phyloP scores from a whole-genome alignment of 2,888 invertebrate genomes.

The Apamea sordens region DNA sequence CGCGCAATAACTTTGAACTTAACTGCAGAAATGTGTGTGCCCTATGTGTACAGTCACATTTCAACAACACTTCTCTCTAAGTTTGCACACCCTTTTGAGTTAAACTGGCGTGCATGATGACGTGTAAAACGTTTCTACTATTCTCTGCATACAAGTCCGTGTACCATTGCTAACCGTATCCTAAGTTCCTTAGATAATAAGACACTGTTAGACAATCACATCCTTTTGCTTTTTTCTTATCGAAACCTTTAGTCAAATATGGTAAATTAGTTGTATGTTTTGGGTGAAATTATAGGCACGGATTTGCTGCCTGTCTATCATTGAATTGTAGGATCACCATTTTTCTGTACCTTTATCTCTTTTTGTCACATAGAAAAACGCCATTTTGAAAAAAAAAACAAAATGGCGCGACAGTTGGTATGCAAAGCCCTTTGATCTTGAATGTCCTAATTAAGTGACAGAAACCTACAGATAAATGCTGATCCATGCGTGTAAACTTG shows the following conservation, averaged over 20 bases:
- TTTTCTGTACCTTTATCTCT: background rate
- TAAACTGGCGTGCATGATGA: background rate
- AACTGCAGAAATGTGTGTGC: background rate
- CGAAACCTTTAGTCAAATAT: slow-evolving; percentile 8
- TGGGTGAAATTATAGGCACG: background rate
- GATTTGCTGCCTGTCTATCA: background rate
- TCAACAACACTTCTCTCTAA: background rate
- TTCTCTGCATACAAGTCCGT: slow-evolving; percentile 18
- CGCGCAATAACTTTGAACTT: background rate
- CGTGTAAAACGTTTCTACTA: slow-evolving; percentile 23
- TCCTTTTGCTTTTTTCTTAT: slow-evolving; percentile 44
- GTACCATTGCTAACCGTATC: slow-evolving; percentile 62
- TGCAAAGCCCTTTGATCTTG: background rate
- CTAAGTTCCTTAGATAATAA: slow-evolving; percentile 71
- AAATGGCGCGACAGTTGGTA: background rate
- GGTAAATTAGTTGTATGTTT: background rate
- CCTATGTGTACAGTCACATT: background rate
- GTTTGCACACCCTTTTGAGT: too few relatives aligned
- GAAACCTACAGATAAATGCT: background rate
- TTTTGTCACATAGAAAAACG: background rate
- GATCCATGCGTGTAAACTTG: background rate
- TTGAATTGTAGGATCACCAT: background rate
- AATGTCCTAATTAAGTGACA: background rate
- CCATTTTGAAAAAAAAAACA: background rate
- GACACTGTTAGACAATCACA: slow-evolving; percentile 79